phyloP scores from a whole-genome alignment of 2,888 invertebrate genomes.

The Drosophila recens region DNA sequence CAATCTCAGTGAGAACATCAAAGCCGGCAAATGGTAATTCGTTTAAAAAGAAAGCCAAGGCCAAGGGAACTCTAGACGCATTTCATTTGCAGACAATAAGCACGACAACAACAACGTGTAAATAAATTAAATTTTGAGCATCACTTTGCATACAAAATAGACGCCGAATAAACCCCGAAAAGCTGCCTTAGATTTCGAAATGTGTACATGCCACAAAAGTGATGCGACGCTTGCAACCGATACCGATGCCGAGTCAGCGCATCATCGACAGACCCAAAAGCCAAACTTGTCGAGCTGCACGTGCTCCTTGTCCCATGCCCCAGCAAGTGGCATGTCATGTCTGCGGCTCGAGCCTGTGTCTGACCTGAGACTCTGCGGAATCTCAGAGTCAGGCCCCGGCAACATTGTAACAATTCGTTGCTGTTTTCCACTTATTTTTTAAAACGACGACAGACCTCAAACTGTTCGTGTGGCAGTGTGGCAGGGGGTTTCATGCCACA shows the following conservation, averaged over 20 bases:
- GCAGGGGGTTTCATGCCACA: slow-evolving; percentile 11
- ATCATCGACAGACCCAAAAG: slow-evolving; percentile 44
- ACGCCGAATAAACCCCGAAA: slow-evolving; percentile 28
- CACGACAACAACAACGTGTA: slow-evolving; percentile 55
- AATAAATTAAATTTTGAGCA: slow-evolving; percentile 79
- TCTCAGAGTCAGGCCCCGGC: slow-evolving; percentile 29
- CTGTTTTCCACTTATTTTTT: slow-evolving; percentile 80
- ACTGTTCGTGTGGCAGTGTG: not conserved
- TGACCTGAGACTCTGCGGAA: slow-evolving; percentile 28
- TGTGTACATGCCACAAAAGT: slow-evolving; percentile 50
- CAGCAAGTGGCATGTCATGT: slow-evolving; percentile 10
- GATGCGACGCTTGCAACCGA: slow-evolving; percentile 64
- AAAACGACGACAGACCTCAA: slow-evolving; percentile 37
- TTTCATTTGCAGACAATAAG: slow-evolving; percentile 80
- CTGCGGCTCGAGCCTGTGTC: slow-evolving; percentile 29
- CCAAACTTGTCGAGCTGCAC: slow-evolving; percentile 31
- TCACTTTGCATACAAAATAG: slow-evolving; percentile 78
- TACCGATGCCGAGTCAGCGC: slow-evolving; percentile 68
- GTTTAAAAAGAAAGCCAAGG: slow-evolving; percentile 70
- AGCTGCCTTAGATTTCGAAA: slow-evolving; percentile 61
- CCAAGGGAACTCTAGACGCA: slow-evolving; percentile 36
- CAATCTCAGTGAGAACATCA: slow-evolving; percentile 67
- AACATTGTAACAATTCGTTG: slow-evolving; percentile 79
- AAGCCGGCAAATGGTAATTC: slow-evolving; percentile 76
- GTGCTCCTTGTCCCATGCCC: slow-evolving; percentile 28